phyloP scores from a whole-genome alignment of 1,140 invertebrate genomes.

The Zaprionus camerounensis region DNA sequence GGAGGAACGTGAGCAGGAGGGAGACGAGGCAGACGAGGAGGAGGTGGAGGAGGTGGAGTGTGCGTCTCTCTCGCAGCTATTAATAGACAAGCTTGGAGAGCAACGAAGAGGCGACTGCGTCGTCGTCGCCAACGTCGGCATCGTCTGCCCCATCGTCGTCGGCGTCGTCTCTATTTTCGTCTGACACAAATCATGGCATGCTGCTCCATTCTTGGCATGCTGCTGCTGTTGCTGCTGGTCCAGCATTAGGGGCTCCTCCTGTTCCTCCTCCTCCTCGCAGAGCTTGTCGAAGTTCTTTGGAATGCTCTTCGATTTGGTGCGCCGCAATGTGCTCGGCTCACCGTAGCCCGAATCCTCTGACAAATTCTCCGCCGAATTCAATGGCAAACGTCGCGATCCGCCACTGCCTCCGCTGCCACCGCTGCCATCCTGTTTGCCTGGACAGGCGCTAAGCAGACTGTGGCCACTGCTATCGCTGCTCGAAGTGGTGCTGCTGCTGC shows the following conservation, averaged over 20 bases:
- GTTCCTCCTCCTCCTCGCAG: slow-evolving; percentile 75
- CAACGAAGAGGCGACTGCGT: slow-evolving; percentile 23
- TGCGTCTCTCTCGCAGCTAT: slow-evolving; percentile 70
- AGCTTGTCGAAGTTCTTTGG: slow-evolving; percentile 84
- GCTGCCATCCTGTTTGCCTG: slow-evolving; percentile 44
- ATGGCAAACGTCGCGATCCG: slow-evolving; percentile 45
- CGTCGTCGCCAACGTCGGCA: slow-evolving; percentile 8
- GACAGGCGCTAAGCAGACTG: slow-evolving; percentile 57
- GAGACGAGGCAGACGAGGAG: slow-evolving; percentile 75
- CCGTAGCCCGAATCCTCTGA: slow-evolving; percentile 91
- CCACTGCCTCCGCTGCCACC: slow-evolving; percentile 66
- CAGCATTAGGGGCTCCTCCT: slow-evolving; percentile 1
- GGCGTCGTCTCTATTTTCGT: slow-evolving; percentile 68
- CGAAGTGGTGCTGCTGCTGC: slow-evolving; percentile 39
- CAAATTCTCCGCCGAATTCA: slow-evolving; percentile 89
- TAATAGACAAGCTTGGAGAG: slow-evolving; percentile 66
- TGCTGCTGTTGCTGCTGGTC: not conserved
- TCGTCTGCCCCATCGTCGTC: slow-evolving; percentile 1
- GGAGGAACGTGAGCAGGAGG: slow-evolving; percentile 82
- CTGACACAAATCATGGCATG: slow-evolving; percentile 74
- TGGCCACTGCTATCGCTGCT: slow-evolving; percentile 62
- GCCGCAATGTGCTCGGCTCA: slow-evolving; percentile 85
- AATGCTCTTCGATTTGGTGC: slow-evolving; percentile 84
- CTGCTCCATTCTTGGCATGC: slow-evolving; percentile 56
- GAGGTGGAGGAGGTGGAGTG: slow-evolving; percentile 73